Evolutionary conservation across 2,113 vertebrate genomes (phyloP).

Genomic region (Odocoileus hemionus): DNA sequence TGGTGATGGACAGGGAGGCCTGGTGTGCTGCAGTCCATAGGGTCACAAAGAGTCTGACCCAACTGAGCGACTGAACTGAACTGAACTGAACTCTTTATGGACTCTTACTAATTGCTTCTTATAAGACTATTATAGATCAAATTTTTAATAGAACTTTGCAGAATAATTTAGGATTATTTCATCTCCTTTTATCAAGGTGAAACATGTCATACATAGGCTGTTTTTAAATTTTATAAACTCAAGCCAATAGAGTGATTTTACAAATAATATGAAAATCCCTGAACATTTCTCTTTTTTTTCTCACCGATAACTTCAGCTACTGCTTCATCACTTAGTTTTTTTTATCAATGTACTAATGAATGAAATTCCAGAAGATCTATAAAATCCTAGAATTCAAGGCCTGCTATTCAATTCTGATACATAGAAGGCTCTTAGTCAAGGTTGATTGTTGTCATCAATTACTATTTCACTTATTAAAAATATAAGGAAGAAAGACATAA

Average conservation of each 20-base stretch:
- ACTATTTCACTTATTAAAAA: background rate
- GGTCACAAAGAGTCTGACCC: accelerated
- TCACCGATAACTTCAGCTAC: background rate
- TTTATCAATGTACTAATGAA: background rate
- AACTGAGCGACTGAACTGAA: background rate
- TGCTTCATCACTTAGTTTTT: background rate
- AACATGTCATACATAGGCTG: background rate
- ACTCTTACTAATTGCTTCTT: background rate
- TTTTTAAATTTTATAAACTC: background rate
- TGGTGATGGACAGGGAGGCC: background rate
- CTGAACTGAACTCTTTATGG: background rate
- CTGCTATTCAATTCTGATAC: background rate
- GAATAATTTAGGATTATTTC: background rate
- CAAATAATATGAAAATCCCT: background rate
- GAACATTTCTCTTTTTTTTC: background rate
- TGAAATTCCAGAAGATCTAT: background rate
- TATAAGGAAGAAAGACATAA: background rate
- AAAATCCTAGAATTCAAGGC: background rate
- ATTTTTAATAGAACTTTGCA: background rate
- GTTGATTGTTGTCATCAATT: background rate
- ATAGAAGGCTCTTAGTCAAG: background rate
- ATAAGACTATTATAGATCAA: background rate
- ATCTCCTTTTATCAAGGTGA: background rate
- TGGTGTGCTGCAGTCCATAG: background rate
- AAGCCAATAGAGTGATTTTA: background rate